Evolutionary conservation across 37 sponge, comb jelly and placozoan genomes (phyloP), one percentile per base, ranked within the genome.

Genomic region (Halisarca cf. caerulea): DNA sequence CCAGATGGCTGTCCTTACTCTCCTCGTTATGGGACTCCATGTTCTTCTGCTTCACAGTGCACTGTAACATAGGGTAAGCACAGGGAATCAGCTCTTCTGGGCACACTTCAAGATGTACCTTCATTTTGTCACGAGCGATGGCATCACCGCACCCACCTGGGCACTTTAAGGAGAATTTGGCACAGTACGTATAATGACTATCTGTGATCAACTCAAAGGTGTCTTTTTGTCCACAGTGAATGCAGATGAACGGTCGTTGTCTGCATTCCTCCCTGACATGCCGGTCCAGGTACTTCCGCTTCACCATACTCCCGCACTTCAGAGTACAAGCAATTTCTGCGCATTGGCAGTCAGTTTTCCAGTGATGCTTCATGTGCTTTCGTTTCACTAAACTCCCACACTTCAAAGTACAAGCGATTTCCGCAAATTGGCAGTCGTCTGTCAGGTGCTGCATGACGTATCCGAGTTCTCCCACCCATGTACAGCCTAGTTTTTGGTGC

Each of bases 21-120:
- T 74, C 45, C 5, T 2, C 2, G 0, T 41, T 2, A 44, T 74
- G 77, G 17, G 42, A n/a, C 42, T 74, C 6, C 64, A 62, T 20
- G 18, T 74, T 40, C 44, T 74, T 74, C 2, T 44, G 77, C 24
- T 74, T 74, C 45, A 44, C 45, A 3, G 17, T 2, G 62, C 91
- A 91, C 8, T 88, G 88, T 24, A 79, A 79, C 80, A 37, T 82
- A 3, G 62, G 51, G 83, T 79, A 91, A 20, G 68, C 66, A 72
- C 91, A 91, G 24, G 75, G 41, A 15, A 83, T 80, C 28, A 47
- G 64, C 47, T 64, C 59, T 0, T 43, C n/a, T 0, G 80, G 80
- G 36, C 89, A 88, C 15, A 33, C 36, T 33, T 17, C 1, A 25
- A 35, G 21, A 39, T 88, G 89, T 11, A 35, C 0, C 0, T 59